phyloP scores from a whole-genome alignment of 2,888 invertebrate genomes.

The Patella caerulea region DNA sequence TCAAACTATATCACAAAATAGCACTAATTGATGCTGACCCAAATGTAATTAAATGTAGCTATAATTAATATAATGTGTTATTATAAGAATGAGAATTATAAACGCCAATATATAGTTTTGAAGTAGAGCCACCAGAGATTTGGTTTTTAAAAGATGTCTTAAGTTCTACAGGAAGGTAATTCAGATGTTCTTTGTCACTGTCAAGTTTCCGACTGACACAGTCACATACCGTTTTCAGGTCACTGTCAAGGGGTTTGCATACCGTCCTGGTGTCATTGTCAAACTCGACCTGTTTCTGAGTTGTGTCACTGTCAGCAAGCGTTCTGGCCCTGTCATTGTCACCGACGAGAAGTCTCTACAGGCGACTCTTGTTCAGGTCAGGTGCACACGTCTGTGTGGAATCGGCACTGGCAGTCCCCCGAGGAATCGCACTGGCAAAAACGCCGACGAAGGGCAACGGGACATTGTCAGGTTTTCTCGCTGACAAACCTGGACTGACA shows the following conservation, averaged over 20 bases:
- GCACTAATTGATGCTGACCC: constrained; percentile 8
- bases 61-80: too few species aligned
- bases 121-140: constrained; percentile 24
- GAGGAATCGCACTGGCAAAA: background rate
- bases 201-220: constrained; percentile 28
- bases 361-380: background rate
- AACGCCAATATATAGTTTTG: too few species aligned
- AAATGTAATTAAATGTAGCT: too few species aligned
- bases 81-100: too few species aligned
- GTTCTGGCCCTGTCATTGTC: constrained; percentile 35
- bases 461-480: constrained; percentile 38
- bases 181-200: constrained; percentile 27
- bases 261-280: too few species aligned
- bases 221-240: constrained; percentile 20
- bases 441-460: constrained; percentile 21
- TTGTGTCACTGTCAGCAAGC: constrained; percentile 17
- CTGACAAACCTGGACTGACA: constrained; percentile 28
- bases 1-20: background rate
- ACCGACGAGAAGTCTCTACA: constrained; percentile 4
- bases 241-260: background rate
- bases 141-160: background rate
- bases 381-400: background rate
- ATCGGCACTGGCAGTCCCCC: background rate
- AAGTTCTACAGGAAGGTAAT: constrained; percentile 19
- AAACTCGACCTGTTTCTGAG: background rate